Base-by-base conservation (phyloP, 1,140 invertebrate genomes). In the Watersipora subatra region DNA sequence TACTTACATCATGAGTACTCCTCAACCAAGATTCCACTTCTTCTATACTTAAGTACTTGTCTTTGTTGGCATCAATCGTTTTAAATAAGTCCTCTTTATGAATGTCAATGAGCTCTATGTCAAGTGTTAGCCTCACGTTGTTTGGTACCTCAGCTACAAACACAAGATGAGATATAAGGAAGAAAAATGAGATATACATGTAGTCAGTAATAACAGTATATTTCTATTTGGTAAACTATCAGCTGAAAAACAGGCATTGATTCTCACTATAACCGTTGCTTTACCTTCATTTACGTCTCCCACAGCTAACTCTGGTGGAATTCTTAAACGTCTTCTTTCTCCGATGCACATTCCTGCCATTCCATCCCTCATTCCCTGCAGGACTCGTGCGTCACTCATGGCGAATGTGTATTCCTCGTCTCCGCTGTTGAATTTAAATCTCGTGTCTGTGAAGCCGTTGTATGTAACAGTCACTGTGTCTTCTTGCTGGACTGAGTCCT, bases 291-390 rank as follows among this genome's bases (percentile, higher is more conserved):
- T 28, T 7, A 25, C 22, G 22, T 93, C 90, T 1, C 93, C 93
- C 80, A 96, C 96, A 12, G 88, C 93, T 55, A 95, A 81, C 64
- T 86, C 83, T 17, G 92, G 87, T 15, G 93, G 93, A 73, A 97
- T 93, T 12, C 85, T 87, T 67, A 97, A 82, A 78, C 89, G 91
- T 70, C 93, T 86, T 77, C 91, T 93, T 78, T 96, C 92, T 73
- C 92, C 91, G 25, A 93, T 88, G 81, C 93, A 97, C 92, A 96
- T 97, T 76, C 91, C 88, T 15, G 86, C 69, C 12, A 97, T 81
- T 57, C 93, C 93, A 77, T 92, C 86, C 75, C 96, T 93, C 92
- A 92, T 96, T 34, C 92, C 91, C 77, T 59, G 17, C 22, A 59
- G 22, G 7, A 59, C 58, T 12, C 22, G 7, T 17, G 7, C 22